A percentile compares a stretch with the other conserved stretches of the same genome.
These are phyloP conservation scores for Bolinopsis microptera DNA, from an alignment of 37 sponge, comb jelly and placozoan genomes.

Conservation along the genomic window DNA sequence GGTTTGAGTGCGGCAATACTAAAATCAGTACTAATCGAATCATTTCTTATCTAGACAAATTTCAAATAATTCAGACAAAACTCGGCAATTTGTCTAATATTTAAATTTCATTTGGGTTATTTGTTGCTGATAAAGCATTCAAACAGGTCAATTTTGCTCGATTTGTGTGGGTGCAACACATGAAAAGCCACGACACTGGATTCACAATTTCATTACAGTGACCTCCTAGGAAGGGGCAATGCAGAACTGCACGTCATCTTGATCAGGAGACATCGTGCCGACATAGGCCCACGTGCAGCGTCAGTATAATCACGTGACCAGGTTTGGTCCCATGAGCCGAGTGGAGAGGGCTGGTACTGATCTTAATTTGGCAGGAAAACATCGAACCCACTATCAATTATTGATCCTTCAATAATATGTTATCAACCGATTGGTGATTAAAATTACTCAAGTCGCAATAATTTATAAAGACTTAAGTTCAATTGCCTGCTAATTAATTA, in stretches of 20 bases:
- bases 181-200: background rate
- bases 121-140: background rate
- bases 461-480: background rate
- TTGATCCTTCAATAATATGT: background rate
- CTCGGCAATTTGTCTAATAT: constrained; percentile 57
- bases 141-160: constrained; percentile 15
- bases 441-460: background rate
- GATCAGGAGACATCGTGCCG: background rate
- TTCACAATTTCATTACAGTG: background rate
- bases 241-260: background rate
- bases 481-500: background rate
- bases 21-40: constrained; percentile 58
- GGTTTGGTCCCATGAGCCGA: background rate
- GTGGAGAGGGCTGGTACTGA: background rate
- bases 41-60: constrained; percentile 41
- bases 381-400: background rate
- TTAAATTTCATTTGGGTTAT: constrained; percentile 44
- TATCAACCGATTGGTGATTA: background rate
- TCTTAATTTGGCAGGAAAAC: background rate
- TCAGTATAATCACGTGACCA: background rate
- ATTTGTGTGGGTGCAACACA: background rate
- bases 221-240: background rate
- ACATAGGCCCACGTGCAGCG: background rate
- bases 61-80: constrained; percentile 58
- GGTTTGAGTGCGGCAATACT: constrained; percentile 27